These are phyloP conservation scores for Drosophila tristis DNA, from an alignment of 1,140 invertebrate species.

Conservation along the genomic window DNA sequence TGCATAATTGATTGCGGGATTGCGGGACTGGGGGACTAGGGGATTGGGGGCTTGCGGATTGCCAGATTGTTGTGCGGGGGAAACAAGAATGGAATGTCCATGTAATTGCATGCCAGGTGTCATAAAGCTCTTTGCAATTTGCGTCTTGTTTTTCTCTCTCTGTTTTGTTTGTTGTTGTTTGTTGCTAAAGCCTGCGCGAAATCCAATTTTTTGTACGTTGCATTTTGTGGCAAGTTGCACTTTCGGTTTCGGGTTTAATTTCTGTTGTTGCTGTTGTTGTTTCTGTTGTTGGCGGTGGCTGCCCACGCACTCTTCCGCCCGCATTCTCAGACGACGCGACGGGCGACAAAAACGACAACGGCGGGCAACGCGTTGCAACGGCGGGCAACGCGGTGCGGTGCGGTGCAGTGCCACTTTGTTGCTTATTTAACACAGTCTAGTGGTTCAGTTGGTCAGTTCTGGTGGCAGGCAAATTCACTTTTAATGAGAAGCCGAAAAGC, in stretches of 20 bases:
- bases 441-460: slow-evolving; percentile 28
- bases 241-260: slow-evolving; percentile 37
- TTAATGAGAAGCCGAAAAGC: slow-evolving; percentile 63
- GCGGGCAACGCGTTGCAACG: not conserved
- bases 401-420: not conserved
- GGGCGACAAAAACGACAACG: not conserved
- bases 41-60: not conserved
- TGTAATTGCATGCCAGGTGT: slow-evolving; percentile 58
- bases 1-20: slow-evolving; percentile 57
- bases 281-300: too few relatives aligned
- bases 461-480: slow-evolving; percentile 49
- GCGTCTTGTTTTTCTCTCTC: not conserved
- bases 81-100: slow-evolving; percentile 57
- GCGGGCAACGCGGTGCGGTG: not conserved
- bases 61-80: slow-evolving; percentile 14
- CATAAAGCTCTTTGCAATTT: slow-evolving; percentile 47
- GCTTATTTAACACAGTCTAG: slow-evolving; percentile 12
- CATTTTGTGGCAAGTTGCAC: slow-evolving; percentile 37
- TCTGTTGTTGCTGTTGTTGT: too few relatives aligned
- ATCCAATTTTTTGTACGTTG: too few relatives aligned
- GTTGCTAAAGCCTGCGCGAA: not conserved
- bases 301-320: slow-evolving; percentile 28
- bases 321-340: slow-evolving; percentile 64
- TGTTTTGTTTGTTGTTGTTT: too few relatives aligned
- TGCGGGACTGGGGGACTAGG: too few relatives aligned